phyloP scores from a whole-genome alignment of 2,888 invertebrate genomes.

The Pammene aurita region DNA sequence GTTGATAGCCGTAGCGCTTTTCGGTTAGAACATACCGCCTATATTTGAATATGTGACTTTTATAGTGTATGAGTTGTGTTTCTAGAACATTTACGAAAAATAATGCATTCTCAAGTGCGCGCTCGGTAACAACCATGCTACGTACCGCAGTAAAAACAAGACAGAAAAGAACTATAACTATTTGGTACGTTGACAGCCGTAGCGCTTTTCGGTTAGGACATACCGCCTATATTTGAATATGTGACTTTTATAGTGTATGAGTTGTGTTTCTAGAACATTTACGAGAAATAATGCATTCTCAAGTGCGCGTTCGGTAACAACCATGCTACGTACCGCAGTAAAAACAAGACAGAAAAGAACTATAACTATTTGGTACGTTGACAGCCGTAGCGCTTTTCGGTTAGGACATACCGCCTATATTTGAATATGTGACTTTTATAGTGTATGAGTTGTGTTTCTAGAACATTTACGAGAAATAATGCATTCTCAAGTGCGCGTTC shows the following conservation, averaged over 20 bases:
- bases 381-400: slow-evolving; percentile 29
- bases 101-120: too few species aligned
- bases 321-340: background rate
- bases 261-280: background rate
- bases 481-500: too few species aligned
- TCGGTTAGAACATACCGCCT: slow-evolving; percentile 41
- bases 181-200: slow-evolving; percentile 29
- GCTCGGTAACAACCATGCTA: slow-evolving; percentile 80
- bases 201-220: slow-evolving; percentile 39
- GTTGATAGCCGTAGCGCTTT: slow-evolving; percentile 38
- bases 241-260: too few species aligned
- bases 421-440: slow-evolving; percentile 26
- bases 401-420: slow-evolving; percentile 32
- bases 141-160: too few species aligned
- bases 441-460: slow-evolving; percentile 17
- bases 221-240: slow-evolving; percentile 31
- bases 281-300: too few species aligned
- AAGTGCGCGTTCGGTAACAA: slow-evolving; percentile 89
- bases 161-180: too few species aligned
- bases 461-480: background rate
- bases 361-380: slow-evolving; percentile 21
- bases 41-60: slow-evolving; percentile 40
- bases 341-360: background rate
- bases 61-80: slow-evolving; percentile 25
- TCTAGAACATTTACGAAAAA: background rate